phyloP scores from a whole-genome alignment of 2,888 invertebrate species.

The Caenorhabditis sp. region DNA sequence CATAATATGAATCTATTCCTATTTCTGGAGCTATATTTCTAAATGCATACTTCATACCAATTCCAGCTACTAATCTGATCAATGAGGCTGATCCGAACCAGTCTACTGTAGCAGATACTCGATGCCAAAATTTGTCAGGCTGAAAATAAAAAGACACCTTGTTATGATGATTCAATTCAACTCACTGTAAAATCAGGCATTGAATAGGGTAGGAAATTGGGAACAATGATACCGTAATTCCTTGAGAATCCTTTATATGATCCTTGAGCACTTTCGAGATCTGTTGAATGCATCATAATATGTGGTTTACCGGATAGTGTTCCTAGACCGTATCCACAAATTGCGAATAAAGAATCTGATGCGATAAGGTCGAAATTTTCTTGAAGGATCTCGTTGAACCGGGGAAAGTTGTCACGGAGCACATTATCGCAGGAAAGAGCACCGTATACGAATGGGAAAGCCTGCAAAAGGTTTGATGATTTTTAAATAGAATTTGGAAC shows the following conservation, averaged over 20 bases:
- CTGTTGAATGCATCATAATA: conserved; percentile 40
- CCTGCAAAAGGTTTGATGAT: conserved; percentile 6
- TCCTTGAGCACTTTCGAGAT: conserved; percentile 41
- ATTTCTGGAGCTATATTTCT: conserved; percentile 19
- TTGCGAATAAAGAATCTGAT: conserved; percentile 33
- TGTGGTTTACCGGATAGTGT: conserved; percentile 22
- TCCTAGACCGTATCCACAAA: conserved; percentile 35
- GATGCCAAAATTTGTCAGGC: conserved; percentile 24
- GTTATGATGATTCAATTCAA: not conserved
- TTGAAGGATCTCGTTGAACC: conserved; percentile 24
- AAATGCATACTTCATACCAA: conserved; percentile 33
- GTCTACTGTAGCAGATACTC: conserved; percentile 29
- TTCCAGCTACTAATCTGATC: conserved; percentile 12
- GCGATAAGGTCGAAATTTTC: conserved; percentile 26
- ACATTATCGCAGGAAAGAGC: conserved; percentile 21
- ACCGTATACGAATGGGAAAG: conserved; percentile 35
- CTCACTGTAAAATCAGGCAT: conserved; percentile 26
- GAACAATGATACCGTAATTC: conserved; percentile 37
- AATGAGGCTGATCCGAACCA: conserved; percentile 26
- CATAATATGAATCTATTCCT: conserved; percentile 24
- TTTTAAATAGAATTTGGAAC: too few species aligned
- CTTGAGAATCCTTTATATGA: conserved; percentile 30
- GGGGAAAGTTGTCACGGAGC: not conserved
- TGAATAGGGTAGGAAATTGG: conserved; percentile 33
- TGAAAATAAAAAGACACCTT: not conserved